phyloP scores from a whole-genome alignment of 2,888 invertebrate species.

The Arrhopalites spinosus region DNA sequence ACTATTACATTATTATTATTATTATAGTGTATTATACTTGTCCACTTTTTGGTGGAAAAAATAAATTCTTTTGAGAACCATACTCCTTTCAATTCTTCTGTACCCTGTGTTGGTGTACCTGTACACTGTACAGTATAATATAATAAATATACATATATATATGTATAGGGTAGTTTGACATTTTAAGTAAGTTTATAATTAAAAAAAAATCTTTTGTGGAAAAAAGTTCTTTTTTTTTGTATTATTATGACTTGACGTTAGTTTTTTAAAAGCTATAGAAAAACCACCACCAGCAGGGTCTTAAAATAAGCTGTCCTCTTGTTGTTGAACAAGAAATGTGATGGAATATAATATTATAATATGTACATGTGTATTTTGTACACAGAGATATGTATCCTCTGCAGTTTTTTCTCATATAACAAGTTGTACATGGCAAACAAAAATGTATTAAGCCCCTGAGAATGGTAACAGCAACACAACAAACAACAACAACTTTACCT shows the following conservation, averaged over 20 bases:
- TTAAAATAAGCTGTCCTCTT: slow-evolving; percentile 12
- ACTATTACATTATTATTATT: too few relatives aligned
- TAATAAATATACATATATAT: too few relatives aligned
- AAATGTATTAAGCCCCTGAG: neutral
- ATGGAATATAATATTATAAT: neutral
- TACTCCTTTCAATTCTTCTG: too few relatives aligned
- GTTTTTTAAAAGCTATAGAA: neutral
- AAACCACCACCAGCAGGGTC: neutral
- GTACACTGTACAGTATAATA: too few relatives aligned
- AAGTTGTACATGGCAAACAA: neutral
- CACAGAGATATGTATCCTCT: too few relatives aligned
- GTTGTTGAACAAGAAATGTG: neutral
- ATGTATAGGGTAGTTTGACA: too few relatives aligned
- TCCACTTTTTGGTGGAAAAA: too few relatives aligned
- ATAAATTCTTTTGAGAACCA: too few relatives aligned
- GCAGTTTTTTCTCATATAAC: neutral
- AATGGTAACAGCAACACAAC: neutral
- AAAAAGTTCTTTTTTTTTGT: neutral
- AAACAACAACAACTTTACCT: slow-evolving; percentile 1
- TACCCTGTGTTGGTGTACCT: too few relatives aligned
- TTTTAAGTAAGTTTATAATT: neutral
- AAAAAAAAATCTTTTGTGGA: neutral
- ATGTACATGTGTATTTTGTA: too few relatives aligned
- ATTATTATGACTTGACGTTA: slow-evolving; percentile 1
- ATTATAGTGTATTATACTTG: too few relatives aligned